phyloP scores from a whole-genome alignment of 2,888 invertebrate genomes.

The Cyclophora albipunctata region DNA sequence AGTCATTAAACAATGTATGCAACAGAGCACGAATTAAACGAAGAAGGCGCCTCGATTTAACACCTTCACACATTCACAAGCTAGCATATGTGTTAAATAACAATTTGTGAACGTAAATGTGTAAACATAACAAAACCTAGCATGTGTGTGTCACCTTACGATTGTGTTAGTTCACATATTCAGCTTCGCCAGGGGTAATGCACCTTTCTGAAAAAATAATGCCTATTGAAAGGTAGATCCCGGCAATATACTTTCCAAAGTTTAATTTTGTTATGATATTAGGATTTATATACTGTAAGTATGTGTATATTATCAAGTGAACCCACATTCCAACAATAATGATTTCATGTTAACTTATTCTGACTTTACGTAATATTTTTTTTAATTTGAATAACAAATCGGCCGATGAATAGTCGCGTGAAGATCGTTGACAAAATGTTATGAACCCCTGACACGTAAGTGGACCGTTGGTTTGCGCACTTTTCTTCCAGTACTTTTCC shows the following conservation, averaged over 20 bases:
- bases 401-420: no score
- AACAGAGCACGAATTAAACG: slow-evolving; percentile 26
- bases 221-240: slow-evolving; percentile 7
- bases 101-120: slow-evolving; percentile 25
- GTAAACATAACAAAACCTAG: slow-evolving; percentile 36
- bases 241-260: no score
- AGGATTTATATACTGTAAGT: no score
- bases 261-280: no score
- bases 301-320: no score
- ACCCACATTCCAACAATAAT: no score
- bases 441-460: slow-evolving; percentile 24
- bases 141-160: slow-evolving; percentile 33
- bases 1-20: slow-evolving; percentile 2
- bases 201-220: slow-evolving; percentile 39
- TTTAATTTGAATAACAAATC: no score
- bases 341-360: no score
- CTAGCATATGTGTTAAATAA: slow-evolving; percentile 18
- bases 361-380: no score
- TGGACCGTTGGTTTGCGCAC: slow-evolving; percentile 32
- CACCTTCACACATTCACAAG: slow-evolving; percentile 37
- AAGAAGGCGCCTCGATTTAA: slow-evolving; percentile 36
- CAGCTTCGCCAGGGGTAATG: slow-evolving; percentile 38
- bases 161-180: slow-evolving; percentile 39
- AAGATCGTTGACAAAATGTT: slow-evolving; percentile 34
- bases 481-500: slow-evolving; percentile 64